phyloP scores from a whole-genome alignment of 2,113 vertebrate species.

The Lethenteron reissneri region DNA sequence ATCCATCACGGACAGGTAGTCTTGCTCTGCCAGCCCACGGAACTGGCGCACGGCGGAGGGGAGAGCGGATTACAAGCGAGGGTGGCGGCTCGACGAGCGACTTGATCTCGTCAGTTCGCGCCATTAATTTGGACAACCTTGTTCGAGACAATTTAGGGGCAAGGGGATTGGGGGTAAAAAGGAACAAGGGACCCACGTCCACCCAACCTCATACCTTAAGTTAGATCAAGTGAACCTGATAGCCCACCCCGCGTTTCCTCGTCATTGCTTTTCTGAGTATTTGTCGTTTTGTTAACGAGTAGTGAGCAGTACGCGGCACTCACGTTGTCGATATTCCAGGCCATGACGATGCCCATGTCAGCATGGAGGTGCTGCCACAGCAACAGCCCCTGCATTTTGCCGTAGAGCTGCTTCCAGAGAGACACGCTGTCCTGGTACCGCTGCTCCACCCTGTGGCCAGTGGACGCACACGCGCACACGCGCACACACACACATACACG shows the following conservation, averaged over 20 bases:
- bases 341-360: conserved; percentile 44
- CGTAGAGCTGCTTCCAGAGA: conserved; percentile 48
- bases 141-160: not conserved
- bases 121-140: not conserved
- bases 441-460: conserved; percentile 35
- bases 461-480: not conserved
- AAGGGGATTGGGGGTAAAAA: not conserved
- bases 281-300: not conserved
- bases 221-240: not conserved
- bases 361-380: conserved; percentile 61
- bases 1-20: conserved; percentile 40
- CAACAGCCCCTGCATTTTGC: conserved; percentile 46
- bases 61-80: not conserved
- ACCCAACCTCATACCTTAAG: too few species aligned
- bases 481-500: not conserved
- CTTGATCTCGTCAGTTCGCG: not conserved
- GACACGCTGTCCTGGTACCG: conserved; percentile 33
- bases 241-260: not conserved
- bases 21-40: conserved; percentile 48
- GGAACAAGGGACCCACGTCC: not conserved
- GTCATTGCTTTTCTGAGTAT: not conserved
- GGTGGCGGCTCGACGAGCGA: not conserved
- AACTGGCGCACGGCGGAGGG: conserved; percentile 25
- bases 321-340: conserved; percentile 57
- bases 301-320: conserved; percentile 7